Conservation (phyloP, 2,113 vertebrate genomes). For the Oreochromis aureus region DNA sequence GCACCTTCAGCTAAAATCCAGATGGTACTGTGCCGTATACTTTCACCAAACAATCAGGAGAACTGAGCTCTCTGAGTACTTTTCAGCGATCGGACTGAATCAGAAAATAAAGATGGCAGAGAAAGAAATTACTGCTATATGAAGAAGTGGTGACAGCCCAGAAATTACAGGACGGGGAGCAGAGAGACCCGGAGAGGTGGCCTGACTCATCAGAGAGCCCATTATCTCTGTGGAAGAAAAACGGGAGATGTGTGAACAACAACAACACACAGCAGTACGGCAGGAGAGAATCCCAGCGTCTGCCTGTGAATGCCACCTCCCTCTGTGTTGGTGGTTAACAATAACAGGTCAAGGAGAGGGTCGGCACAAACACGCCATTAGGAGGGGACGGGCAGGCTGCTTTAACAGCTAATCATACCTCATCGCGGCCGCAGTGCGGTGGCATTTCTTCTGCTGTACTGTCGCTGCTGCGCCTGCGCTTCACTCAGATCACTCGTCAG, state of each 20-base stretch:
- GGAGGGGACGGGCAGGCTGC: not conserved
- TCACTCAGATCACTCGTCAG: not conserved
- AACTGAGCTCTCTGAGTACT: not conserved
- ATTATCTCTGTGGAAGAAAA: conserved; percentile 12
- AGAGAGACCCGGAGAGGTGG: not conserved
- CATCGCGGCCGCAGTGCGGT: not conserved
- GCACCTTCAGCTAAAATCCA: not conserved
- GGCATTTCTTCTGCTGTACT: not conserved
- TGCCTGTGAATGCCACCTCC: not conserved
- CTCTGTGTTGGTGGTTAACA: not conserved
- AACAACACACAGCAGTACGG: not conserved
- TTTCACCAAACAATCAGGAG: not conserved
- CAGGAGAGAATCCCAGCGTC: not conserved
- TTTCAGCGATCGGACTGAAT: not conserved
- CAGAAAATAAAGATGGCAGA: not conserved
- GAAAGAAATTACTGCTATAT: not conserved
- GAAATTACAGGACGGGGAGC: not conserved
- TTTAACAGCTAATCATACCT: not conserved
- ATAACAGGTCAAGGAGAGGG: conserved; percentile 2
- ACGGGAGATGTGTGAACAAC: not conserved
- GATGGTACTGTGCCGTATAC: not conserved
- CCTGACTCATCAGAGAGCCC: not conserved
- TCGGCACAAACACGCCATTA: conserved; percentile 2
- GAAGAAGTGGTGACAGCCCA: not conserved
- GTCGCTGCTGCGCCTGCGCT: not conserved